Conservation (phyloP, 2,888 invertebrate species). For the Stictocephala bisonia region DNA sequence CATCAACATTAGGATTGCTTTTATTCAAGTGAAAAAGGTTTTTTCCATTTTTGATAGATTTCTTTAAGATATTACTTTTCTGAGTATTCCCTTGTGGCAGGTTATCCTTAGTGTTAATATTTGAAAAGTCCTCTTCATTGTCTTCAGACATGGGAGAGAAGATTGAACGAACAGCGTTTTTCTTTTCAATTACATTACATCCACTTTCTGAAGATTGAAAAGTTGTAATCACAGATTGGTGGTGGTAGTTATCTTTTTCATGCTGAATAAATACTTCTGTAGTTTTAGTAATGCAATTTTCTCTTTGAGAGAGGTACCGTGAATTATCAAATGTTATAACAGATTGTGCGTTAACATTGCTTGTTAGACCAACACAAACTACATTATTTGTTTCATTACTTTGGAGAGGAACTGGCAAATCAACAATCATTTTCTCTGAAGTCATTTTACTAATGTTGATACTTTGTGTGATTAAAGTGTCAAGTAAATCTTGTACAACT, state of each 20-base stretch:
- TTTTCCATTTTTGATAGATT: too few species aligned
- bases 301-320: neutral
- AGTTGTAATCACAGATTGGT: slow-evolving; percentile 12
- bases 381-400: too few species aligned
- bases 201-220: neutral
- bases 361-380: too few species aligned
- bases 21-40: too few species aligned
- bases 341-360: too few species aligned
- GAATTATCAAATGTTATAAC: neutral
- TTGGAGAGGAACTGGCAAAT: too few species aligned
- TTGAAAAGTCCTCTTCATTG: slow-evolving; percentile 4
- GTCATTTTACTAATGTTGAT: neutral
- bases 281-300: slow-evolving; percentile 1
- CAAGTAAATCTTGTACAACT: neutral
- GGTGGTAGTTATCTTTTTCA: slow-evolving; percentile 22
- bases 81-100: too few species aligned
- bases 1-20: too few species aligned
- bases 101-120: too few species aligned
- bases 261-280: slow-evolving; percentile 17
- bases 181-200: neutral
- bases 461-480: neutral
- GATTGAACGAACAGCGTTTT: slow-evolving; percentile 4
- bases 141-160: slow-evolving; percentile 34
- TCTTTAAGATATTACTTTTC: too few species aligned
- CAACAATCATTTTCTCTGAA: too few species aligned